Percentiles rank a stretch among this genome's conserved stretches.
These are phyloP conservation scores for Latrodectus elegans DNA, from an alignment of 2,888 invertebrate genomes.

Conservation along the genomic window DNA sequence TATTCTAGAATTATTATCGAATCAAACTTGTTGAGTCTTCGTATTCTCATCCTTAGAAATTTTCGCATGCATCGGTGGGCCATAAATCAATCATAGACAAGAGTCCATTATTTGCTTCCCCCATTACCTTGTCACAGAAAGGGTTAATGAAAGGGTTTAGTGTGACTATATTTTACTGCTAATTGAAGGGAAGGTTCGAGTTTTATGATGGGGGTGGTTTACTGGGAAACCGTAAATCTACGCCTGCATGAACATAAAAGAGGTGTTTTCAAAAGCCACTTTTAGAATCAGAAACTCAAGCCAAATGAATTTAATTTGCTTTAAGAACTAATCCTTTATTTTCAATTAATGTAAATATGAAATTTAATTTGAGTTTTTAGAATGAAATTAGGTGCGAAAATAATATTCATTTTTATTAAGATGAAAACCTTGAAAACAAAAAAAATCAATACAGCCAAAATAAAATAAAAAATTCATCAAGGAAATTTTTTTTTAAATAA, in stretches of 20 bases:
- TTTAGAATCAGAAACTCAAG: neutral
- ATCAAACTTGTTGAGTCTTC: neutral
- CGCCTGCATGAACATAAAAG: slow-evolving; percentile 44
- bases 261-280: slow-evolving; percentile 1
- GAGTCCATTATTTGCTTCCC: neutral
- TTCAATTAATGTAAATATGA: no score
- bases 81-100: neutral
- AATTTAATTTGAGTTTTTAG: no score
- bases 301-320: no score
- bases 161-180: slow-evolving; percentile 62
- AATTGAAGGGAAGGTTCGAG: slow-evolving; percentile 63
- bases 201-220: slow-evolving; percentile 49
- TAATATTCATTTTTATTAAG: no score
- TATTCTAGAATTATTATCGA: no score
- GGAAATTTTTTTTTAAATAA: no score
- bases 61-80: neutral
- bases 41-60: neutral
- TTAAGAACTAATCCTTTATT: no score
- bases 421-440: no score
- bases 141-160: slow-evolving; percentile 63
- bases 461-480: no score
- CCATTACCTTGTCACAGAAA: slow-evolving; percentile 18
- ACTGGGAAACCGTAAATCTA: slow-evolving; percentile 48
- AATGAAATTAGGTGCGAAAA: no score
- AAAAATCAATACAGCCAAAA: no score